phyloP scores from a whole-genome alignment of 2,888 invertebrate species.

The Synergus umbraculus region DNA sequence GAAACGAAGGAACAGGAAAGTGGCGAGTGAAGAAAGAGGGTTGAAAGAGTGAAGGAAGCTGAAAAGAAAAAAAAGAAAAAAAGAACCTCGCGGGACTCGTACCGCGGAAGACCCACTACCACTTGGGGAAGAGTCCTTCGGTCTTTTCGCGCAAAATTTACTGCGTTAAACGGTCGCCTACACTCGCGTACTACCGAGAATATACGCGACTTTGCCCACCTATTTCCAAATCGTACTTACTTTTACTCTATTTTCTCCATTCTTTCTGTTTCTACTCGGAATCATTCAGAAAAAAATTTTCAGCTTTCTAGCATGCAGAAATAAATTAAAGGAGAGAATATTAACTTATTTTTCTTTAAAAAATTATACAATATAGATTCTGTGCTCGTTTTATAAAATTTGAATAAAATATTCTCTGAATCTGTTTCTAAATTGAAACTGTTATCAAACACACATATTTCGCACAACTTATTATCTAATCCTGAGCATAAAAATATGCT shows the following conservation, averaged over 20 bases:
- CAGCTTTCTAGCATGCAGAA: no score
- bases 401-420: not conserved
- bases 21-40: slow-evolving; percentile 46
- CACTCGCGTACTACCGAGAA: slow-evolving; percentile 42
- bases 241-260: not conserved
- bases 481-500: no score
- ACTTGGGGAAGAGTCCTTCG: slow-evolving; percentile 65
- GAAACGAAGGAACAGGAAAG: slow-evolving; percentile 47
- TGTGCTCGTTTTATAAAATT: no score
- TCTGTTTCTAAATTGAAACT: not conserved
- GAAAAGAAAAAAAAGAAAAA: slow-evolving; percentile 49
- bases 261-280: not conserved
- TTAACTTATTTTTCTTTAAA: not conserved
- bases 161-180: slow-evolving; percentile 58
- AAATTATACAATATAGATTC: no score
- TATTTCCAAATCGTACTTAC: slow-evolving; percentile 9
- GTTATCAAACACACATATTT: not conserved
- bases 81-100: slow-evolving; percentile 69
- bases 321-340: no score
- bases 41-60: slow-evolving; percentile 52
- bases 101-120: slow-evolving; percentile 67
- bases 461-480: not conserved
- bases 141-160: slow-evolving; percentile 59
- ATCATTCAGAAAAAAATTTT: not conserved
- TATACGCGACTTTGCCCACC: slow-evolving; percentile 8